Evolutionary conservation across 2,797 vertebrate species (phyloP), one percentile per base, ranked within the genome.

Genomic region (Tragelaphus eurycerus): DNA sequence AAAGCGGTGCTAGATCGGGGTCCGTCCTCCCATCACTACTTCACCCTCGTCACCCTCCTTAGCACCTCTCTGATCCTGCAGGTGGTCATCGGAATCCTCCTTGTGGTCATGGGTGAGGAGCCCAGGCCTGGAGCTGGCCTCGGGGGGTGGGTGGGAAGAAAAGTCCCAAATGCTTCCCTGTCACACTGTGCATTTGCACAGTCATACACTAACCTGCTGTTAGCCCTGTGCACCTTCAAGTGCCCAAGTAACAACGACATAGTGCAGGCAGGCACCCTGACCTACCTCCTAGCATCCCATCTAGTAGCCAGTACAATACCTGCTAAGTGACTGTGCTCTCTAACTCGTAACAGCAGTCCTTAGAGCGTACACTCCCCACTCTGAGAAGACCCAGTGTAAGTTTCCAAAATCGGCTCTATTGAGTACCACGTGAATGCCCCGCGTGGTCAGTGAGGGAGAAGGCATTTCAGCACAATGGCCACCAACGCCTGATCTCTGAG

Each of bases 1-100:
- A 99, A 99, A 83, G 99, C 99, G 0, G 99, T 99, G 93, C 98
- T 99, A 94, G 99, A 99, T 97, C 99, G 99, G 93, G 99, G 99
- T 1, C 88, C 99, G 0, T 99, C 99, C 60, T 99, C 99, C 97
- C 99, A 99, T 92, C 99, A 99, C 98, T 99, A 99, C 1, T 52
- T 97, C 38, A 98, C 99, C 4, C 99, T 99, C 71, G 97, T 99
- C 57, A 98, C 99, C 4, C 99, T 99, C 98, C 99, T 99, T 98
- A 99, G 99, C 95, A 98, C 99, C 98, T 99, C 99, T 2, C 99
- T 99, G 98, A 98, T 99, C 95, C 99, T 99, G 97, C 99, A 99
- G 98, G 98, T 99, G 64, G 91, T 99, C 62, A 99, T 99, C 0
- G 99, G 99, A 55, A 98, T 99, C 84, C 99, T 99, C 88, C 99